Base-by-base conservation (phyloP, 2,797 vertebrate genomes). In the Pipistrellus pygmaeus region DNA sequence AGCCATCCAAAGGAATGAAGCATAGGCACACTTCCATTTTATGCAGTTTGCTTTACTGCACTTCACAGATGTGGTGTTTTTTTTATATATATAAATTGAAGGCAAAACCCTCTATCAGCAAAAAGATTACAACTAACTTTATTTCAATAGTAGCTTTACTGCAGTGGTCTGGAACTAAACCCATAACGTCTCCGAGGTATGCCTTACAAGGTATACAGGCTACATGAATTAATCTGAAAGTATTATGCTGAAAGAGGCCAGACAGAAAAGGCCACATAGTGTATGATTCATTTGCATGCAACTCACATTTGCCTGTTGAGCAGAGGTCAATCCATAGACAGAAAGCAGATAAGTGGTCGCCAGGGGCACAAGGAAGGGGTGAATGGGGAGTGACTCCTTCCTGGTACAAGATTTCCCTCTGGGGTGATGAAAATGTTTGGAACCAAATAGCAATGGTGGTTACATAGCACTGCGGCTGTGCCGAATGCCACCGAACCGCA, bases 261-360 rank as follows among this genome's bases (percentile, higher is more conserved):
- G 53, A 80, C 51, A 64, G 48, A 12, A 41, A 71, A 30, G 7
- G 25, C 48, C 41, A 87, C 25, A 14, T 0, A n/a, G 10, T 27
- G 2, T 30, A 20, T 21, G 53, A 87, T 23, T 68, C 66, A 76
- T 68, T 83, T 83, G 62, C 25, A 38, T n/a, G 51, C 76, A 91
- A 82, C 48, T 88, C 78, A 84, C n/a, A 84, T 72, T 8, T 89
- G 48, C 53, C 85, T 81, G 51, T 68, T 77, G 46, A 89, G 62
- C 62, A 93, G 4, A 91, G 20, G 73, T 51, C 78, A 85, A 89
- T 11, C 32, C 68, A 72, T 0, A 76, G 53, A 71, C 46, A 84
- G 66, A 81, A 86, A 66, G 80, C 53, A 51, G 41, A 55, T 32
- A 15, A 69, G n/a, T 35, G 55, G 38, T 41, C 12, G 9, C 62